Conservation (phyloP, 1,140 invertebrate genomes). For the Trichonephila clavipes region DNA sequence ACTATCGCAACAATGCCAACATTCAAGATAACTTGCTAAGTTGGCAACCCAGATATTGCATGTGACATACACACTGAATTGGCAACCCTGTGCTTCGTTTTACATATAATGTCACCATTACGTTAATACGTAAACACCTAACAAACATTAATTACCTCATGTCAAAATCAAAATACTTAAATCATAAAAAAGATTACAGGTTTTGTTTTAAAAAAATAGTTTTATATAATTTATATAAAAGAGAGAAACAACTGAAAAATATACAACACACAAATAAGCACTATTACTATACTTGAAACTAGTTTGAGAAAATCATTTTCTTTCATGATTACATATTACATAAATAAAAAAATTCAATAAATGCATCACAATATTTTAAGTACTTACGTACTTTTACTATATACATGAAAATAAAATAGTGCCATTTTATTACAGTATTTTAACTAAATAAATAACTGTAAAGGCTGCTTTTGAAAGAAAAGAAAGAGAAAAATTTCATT, state of each 20-base stretch:
- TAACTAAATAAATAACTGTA: too few relatives aligned
- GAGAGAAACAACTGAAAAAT: not conserved
- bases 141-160: not conserved
- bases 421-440: not conserved
- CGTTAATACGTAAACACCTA: too few relatives aligned
- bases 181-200: not conserved
- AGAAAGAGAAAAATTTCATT: too few relatives aligned
- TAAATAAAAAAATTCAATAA: conserved; percentile 4
- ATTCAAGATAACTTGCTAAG: too few relatives aligned
- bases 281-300: not conserved
- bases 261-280: not conserved
- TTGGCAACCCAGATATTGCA: too few relatives aligned
- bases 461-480: too few relatives aligned
- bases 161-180: not conserved
- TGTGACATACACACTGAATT: too few relatives aligned
- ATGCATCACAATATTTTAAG: conserved; percentile 36
- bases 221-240: not conserved
- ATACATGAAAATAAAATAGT: conserved; percentile 1
- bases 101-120: too few relatives aligned
- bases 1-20: too few relatives aligned
- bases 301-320: not conserved
- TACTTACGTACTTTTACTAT: not conserved
- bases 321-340: not conserved
- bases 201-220: not conserved
- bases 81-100: too few relatives aligned